Base-by-base conservation (phyloP, 2,797 vertebrate genomes). In the Cheirogaleus major region DNA sequence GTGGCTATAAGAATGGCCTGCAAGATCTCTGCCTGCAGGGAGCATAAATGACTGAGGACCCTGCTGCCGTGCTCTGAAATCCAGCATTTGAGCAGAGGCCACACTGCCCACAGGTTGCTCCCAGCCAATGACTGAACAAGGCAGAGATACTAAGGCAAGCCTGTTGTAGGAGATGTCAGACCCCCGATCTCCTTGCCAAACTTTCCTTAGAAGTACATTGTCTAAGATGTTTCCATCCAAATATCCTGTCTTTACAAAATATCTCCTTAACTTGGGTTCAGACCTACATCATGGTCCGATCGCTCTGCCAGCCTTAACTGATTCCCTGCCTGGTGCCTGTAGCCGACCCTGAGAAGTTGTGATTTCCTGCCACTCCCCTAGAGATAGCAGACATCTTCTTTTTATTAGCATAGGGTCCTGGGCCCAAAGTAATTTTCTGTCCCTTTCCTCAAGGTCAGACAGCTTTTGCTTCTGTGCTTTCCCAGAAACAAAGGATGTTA, bases 111-210 rank as follows among this genome's bases (percentile, higher is more conserved):
- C 11, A 15, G n/a, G 5, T 22, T 63, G 10, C 7, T 50, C 27
- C 17, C 22, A 17, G 6, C 38, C 30, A 20, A 3, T 65, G 55
- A 43, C 59, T 57, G 52, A 78, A 72, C 0, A 41, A n/a, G 5
- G 1, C n/a, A 43, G 76, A 78, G 45, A 35, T 7, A 2, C 48
- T 59, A n/a, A 38, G 4, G 48, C n/a, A 43, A 81, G 15, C 41
- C 41, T n/a, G 17, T 32, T 35, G 4, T 17, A 45, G 35, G 52
- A 32, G 22, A n/a, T 30, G 27, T 23, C 78, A 78, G 43, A 27
- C 2, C n/a, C 6, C 43, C 0, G 0, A 0, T n/a, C 9, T 35
- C 55, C 18, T 65, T 67, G 23, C 48, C 9, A 65, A 43, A 25
- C 23, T 67, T 76, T 65, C n/a, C 32, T 55, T 72, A 35, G 43